Conservation (phyloP, 2,888 invertebrate species). For the Caenorhabditis japonica region DNA sequence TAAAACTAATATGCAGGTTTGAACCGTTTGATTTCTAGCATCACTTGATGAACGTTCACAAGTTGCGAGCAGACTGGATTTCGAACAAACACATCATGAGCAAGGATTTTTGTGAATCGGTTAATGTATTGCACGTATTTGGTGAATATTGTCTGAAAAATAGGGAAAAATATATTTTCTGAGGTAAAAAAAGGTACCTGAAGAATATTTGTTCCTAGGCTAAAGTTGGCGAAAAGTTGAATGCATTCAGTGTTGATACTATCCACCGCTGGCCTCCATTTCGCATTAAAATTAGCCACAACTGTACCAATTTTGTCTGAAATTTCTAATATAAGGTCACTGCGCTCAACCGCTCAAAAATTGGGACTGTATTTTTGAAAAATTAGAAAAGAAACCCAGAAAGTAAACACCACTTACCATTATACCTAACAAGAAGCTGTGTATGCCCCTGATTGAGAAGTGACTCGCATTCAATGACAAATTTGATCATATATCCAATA, state of each 20-base stretch:
- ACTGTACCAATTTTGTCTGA: conserved; percentile 84
- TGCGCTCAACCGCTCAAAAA: too few species aligned
- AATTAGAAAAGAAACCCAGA: not conserved
- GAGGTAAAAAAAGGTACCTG: conserved; percentile 81
- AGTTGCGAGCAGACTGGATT: conserved; percentile 84
- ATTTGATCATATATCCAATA: conserved; percentile 89
- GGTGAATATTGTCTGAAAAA: conserved; percentile 85
- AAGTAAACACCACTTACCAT: conserved; percentile 78
- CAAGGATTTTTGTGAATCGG: conserved; percentile 92
- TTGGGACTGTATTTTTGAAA: not conserved
- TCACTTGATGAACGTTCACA: conserved; percentile 96
- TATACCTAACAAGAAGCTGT: conserved; percentile 79
- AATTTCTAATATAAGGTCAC: too few species aligned
- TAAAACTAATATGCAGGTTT: conserved; percentile 88
- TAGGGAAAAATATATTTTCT: not conserved
- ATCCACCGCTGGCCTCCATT: conserved; percentile 96
- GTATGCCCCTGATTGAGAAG: conserved; percentile 83
- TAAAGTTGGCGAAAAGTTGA: conserved; percentile 93
- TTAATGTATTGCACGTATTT: conserved; percentile 98
- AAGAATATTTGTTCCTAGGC: conserved; percentile 92
- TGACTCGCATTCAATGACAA: conserved; percentile 92
- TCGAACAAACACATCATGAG: conserved; percentile 81
- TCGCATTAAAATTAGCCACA: conserved; percentile 89
- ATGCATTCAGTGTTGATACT: conserved; percentile 94
- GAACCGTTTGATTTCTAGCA: conserved; percentile 99